Conservation (phyloP, 2,113 vertebrate species). For the Callorhinus ursinus region DNA sequence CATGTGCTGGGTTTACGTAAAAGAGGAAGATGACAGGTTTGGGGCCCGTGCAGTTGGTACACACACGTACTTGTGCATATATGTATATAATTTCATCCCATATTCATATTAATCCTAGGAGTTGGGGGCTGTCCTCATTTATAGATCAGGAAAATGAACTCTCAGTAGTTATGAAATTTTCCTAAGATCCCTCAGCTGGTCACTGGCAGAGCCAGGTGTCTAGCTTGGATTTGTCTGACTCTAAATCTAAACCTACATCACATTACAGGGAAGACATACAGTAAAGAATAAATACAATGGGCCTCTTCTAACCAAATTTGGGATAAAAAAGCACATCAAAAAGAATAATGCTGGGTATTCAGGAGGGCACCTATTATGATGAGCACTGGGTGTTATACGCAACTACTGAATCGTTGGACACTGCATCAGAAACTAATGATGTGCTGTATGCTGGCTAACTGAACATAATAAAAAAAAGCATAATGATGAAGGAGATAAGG, state of each 20-base stretch:
- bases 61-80: fast-evolving
- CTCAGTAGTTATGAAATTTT: neutral
- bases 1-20: neutral
- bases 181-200: neutral
- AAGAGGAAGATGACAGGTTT: neutral
- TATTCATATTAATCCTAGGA: too few species aligned
- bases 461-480: neutral
- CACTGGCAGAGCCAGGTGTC: neutral
- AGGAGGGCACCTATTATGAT: neutral
- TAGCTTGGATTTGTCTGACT: neutral
- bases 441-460: neutral
- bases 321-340: neutral
- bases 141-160: neutral
- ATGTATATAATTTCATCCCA: neutral
- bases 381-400: neutral
- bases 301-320: neutral
- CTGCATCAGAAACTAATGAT: neutral
- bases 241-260: fast-evolving
- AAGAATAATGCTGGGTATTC: neutral
- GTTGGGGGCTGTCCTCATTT: neutral
- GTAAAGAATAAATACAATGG: neutral
- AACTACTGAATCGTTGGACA: neutral
- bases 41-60: fast-evolving
- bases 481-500: neutral
- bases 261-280: neutral